These are phyloP conservation scores for Mesorhabditis sp. DNA, from an alignment of 2,888 invertebrate genomes.

Conservation along the genomic window DNA sequence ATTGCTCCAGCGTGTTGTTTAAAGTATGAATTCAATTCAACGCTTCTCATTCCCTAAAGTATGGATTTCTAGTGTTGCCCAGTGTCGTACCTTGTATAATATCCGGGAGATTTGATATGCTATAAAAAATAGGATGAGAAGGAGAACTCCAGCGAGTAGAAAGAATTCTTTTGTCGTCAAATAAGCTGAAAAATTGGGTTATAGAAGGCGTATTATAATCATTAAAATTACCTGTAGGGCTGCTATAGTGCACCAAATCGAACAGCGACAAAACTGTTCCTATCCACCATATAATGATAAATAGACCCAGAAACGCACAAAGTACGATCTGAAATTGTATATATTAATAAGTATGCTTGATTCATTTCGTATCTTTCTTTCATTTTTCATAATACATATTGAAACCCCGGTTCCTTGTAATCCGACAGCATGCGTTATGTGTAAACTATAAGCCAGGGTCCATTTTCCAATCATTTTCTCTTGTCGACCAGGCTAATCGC, in stretches of 20 bases:
- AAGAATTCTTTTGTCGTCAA: slow-evolving; percentile 29
- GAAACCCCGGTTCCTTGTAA: too few relatives aligned
- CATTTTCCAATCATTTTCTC: not conserved
- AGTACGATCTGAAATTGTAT: slow-evolving; percentile 24
- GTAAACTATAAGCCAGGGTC: not conserved
- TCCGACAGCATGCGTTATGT: too few relatives aligned
- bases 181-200: slow-evolving; percentile 17
- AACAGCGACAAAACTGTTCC: slow-evolving; percentile 29
- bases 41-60: not conserved
- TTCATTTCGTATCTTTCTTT: too few relatives aligned
- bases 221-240: slow-evolving; percentile 12
- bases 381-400: too few relatives aligned
- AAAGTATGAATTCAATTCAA: not conserved
- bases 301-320: slow-evolving; percentile 21
- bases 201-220: too few relatives aligned
- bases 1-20: not conserved
- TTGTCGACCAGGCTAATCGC: not conserved
- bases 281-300: slow-evolving; percentile 38
- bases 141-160: slow-evolving; percentile 22
- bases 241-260: slow-evolving; percentile 26
- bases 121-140: slow-evolving; percentile 24
- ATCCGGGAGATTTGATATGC: slow-evolving; percentile 23
- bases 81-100: slow-evolving; percentile 22
- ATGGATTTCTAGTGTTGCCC: not conserved
- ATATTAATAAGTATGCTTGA: not conserved